Conservation (phyloP, 92 coral and sea anemone genomes). For the Phymanthus crucifer region DNA sequence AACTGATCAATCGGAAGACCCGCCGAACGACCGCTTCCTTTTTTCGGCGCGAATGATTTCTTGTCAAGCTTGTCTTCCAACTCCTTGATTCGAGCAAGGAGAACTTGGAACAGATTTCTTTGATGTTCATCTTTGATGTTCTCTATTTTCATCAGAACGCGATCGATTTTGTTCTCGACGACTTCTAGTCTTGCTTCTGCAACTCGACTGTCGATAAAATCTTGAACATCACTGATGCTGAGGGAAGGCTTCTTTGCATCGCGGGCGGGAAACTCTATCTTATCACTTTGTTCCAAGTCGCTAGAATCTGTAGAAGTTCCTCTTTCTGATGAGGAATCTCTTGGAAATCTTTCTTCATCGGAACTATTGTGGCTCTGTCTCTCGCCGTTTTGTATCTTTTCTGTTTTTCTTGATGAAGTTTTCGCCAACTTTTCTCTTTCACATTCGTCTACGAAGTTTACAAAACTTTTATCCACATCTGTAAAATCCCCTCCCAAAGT, state of each 20-base stretch:
- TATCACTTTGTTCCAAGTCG: constrained; percentile 4
- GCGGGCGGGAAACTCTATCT: neutral
- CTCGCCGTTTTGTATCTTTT: neutral
- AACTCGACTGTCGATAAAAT: constrained; percentile 50
- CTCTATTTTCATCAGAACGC: constrained; percentile 33
- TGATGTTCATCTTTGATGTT: constrained; percentile 36
- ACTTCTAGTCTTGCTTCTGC: constrained; percentile 63
- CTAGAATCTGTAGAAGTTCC: too few species aligned
- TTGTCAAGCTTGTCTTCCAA: constrained; percentile 52
- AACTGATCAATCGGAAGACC: constrained; percentile 31
- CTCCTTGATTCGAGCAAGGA: constrained; percentile 60
- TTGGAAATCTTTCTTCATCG: neutral
- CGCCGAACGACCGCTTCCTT: neutral
- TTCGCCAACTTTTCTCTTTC: neutral
- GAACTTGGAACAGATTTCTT: constrained; percentile 45
- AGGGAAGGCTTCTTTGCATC: neutral
- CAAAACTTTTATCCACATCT: neutral
- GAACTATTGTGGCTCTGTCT: neutral
- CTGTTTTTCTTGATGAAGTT: neutral
- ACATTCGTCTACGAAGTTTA: neutral
- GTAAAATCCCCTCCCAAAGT: neutral
- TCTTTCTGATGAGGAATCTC: neutral
- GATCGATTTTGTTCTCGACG: constrained; percentile 58
- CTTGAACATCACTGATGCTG: constrained; percentile 33
- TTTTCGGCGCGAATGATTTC: constrained; percentile 13